Evolutionary conservation across 2,113 vertebrate genomes (phyloP).

Genomic region (Platanista minor): DNA sequence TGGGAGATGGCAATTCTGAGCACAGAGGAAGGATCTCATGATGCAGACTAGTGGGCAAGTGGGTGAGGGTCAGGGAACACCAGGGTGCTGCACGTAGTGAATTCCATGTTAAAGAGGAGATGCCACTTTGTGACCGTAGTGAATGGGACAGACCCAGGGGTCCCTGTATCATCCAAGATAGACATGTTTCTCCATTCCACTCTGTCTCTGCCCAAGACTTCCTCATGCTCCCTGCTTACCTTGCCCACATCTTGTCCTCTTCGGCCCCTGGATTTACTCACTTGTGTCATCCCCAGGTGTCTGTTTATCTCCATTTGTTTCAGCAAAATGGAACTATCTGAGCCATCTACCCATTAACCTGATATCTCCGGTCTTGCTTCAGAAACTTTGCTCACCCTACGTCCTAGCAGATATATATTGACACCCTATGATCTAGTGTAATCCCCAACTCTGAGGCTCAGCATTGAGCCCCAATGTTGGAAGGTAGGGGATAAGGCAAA

Average conservation of each 20-base stretch:
- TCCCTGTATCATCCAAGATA: background rate
- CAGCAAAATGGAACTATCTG: background rate
- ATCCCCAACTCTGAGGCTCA: background rate
- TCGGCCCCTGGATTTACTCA: background rate
- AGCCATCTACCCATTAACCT: background rate
- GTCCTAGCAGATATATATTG: background rate
- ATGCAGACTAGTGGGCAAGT: background rate
- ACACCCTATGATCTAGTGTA: background rate
- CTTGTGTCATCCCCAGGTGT: background rate
- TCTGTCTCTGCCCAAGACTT: background rate
- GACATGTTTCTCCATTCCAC: background rate
- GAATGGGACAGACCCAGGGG: background rate
- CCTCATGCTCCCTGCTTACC: background rate
- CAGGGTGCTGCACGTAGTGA: too few species aligned
- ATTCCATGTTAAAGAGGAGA: background rate
- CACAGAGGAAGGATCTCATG: background rate
- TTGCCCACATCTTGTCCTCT: background rate
- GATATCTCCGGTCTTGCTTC: background rate
- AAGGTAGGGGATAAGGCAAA: background rate
- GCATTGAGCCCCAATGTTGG: background rate
- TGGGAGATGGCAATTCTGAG: background rate
- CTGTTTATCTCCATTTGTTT: background rate
- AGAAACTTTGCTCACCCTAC: background rate
- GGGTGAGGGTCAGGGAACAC: background rate
- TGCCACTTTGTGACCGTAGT: background rate